Evolutionary conservation across 1,140 invertebrate species (phyloP), one percentile per base, ranked within the genome.

Genomic region (Lanistes nyassanus): DNA sequence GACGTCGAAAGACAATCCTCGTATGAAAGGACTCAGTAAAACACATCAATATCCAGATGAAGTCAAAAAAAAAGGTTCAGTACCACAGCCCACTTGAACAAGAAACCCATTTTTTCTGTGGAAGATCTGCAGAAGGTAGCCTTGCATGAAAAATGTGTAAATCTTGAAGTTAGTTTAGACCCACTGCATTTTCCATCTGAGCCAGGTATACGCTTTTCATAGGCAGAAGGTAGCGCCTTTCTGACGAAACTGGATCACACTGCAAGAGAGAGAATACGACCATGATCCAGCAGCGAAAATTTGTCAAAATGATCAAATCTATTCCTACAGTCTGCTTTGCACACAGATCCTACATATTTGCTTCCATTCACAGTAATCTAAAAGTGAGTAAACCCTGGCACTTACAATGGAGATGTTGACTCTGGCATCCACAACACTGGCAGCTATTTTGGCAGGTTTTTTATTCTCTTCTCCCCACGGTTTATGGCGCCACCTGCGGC

Each of bases 191-290:
- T 36, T 85, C 82, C 21, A 92, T 85, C 83, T 92, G 92, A 74
- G 89, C 82, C 53, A 92, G 86, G 80, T 92, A 92, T 37, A 86
- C 85, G 62, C 87, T 91, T 74, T 90, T 87, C 34, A 92, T 81
- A 42, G 92, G 92, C 31, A 92, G 86, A 76, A 91, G 88, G 80
- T 88, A 92, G 64, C 87, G 88, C 75, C 88, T 85, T 71, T 91
- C 90, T 55, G 86, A 82, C 55, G 90, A 86, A 47, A 92, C 85
- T 37, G 87, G 86, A 77, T 91, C 86, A 90, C 92, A 92, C 91
- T 92, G 84, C 80, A 88, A 88, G 72, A 37, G 80, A 73, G 77
- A 84, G 75, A 80, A 58, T n/a, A 56, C 19, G 56, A 68, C n/a
- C 69, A 11, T n/a, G 23, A n/a, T n/a, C n/a, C 34, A 64, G 31